phyloP scores from a whole-genome alignment of 2,113 vertebrate species.

The Nesoenas mayeri region DNA sequence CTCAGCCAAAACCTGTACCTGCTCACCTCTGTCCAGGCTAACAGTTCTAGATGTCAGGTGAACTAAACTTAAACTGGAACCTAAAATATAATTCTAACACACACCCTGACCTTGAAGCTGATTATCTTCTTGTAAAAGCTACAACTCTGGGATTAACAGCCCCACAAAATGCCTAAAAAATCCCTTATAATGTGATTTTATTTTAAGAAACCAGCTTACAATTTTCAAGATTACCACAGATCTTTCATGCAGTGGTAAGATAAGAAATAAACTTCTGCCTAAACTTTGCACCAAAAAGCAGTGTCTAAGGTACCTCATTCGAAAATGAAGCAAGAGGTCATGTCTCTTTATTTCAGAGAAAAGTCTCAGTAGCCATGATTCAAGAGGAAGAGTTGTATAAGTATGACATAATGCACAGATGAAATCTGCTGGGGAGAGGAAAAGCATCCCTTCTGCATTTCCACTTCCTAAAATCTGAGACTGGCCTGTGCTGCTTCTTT shows the following conservation, averaged over 20 bases:
- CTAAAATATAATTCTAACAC: background rate
- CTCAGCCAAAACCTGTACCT: background rate
- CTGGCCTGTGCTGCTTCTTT: background rate
- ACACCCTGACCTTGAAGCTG: background rate
- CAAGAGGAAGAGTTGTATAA: background rate
- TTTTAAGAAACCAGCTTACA: fast-evolving
- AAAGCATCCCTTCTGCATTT: background rate
- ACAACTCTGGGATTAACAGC: background rate
- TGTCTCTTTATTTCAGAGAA: background rate
- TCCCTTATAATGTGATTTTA: background rate
- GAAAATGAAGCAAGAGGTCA: background rate
- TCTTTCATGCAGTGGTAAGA: background rate
- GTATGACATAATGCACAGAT: background rate
- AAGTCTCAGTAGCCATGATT: background rate
- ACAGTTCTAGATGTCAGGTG: background rate
- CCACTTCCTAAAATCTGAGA: background rate
- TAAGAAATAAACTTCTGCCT: background rate
- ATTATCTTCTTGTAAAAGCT: background rate
- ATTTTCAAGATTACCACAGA: background rate
- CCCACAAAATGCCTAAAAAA: background rate
- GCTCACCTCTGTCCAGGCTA: background rate
- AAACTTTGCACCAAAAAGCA: background rate
- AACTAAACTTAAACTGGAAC: background rate
- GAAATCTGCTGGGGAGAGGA: background rate
- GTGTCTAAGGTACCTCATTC: background rate